These are phyloP conservation scores for Dreissena polymorpha DNA, from an alignment of 1,140 invertebrate genomes.

Conservation along the genomic window DNA sequence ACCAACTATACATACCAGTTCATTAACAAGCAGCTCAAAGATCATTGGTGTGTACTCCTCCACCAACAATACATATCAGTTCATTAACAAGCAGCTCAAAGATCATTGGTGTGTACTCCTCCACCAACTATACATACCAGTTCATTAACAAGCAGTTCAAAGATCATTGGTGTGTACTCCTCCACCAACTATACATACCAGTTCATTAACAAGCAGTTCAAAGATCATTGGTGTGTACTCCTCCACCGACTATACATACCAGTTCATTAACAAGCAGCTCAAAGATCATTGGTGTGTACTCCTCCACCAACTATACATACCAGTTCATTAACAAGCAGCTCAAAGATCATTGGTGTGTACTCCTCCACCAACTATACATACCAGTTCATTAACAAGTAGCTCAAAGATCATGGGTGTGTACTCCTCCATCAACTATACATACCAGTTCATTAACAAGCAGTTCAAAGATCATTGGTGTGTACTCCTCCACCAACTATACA, in stretches of 20 bases:
- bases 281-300: conserved; percentile 46
- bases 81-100: conserved; percentile 47
- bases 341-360: conserved; percentile 44
- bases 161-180: conserved; percentile 42
- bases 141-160: conserved; percentile 45
- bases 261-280: conserved; percentile 40
- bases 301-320: conserved; percentile 45
- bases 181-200: too few relatives aligned
- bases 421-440: conserved; percentile 44
- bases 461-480: conserved; percentile 44
- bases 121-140: too few relatives aligned
- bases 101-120: conserved; percentile 42
- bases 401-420: conserved; percentile 46
- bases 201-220: conserved; percentile 42
- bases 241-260: conserved; percentile 43
- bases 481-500: conserved; percentile 48
- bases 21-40: conserved; percentile 45
- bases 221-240: conserved; percentile 46
- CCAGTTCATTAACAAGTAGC: conserved; percentile 38
- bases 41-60: conserved; percentile 44
- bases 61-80: too few relatives aligned
- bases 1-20: too few relatives aligned
- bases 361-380: conserved; percentile 48
- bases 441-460: conserved; percentile 41
- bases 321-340: conserved; percentile 40